A percentile compares a stretch with the other conserved stretches of the same genome.
These are phyloP conservation scores for Timema podura DNA, from an alignment of 2,888 invertebrate genomes.

Conservation along the genomic window DNA sequence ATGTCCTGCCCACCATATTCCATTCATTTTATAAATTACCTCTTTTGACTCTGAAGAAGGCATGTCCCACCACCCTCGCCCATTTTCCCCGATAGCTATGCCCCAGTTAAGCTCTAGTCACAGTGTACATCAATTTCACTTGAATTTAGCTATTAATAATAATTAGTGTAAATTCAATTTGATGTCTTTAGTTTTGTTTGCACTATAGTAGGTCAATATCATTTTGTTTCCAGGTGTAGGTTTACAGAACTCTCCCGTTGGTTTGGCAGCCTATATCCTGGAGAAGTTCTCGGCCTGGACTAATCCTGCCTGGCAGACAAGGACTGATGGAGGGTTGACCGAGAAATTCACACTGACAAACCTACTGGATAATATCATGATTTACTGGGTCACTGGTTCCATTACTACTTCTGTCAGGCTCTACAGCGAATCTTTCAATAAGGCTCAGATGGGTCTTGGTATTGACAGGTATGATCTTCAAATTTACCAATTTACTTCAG, in stretches of 20 bases:
- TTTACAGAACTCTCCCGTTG: constrained; percentile 73
- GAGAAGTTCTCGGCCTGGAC: constrained; percentile 82
- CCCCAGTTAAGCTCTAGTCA: no score
- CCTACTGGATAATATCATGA: constrained; percentile 72
- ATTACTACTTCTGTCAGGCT: constrained; percentile 71
- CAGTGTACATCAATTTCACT: no score
- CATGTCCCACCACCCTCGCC: no score
- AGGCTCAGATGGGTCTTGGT: constrained; percentile 37
- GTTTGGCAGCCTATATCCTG: constrained; percentile 82
- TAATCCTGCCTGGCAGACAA: constrained; percentile 36
- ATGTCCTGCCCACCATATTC: no score
- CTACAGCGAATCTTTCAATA: constrained; percentile 61
- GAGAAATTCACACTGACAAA: constrained; percentile 48
- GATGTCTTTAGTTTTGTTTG: no score
- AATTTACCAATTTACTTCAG: no score
- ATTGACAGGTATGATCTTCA: constrained; percentile 46
- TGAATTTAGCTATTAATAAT: no score
- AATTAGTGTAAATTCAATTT: no score
- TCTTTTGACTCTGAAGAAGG: no score
- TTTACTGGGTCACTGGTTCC: constrained; percentile 73
- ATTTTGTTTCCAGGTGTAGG: constrained; percentile 54
- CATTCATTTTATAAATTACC: no score
- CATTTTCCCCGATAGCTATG: no score
- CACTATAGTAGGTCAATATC: background rate
- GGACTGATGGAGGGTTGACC: constrained; percentile 48